Conservation (phyloP, 2,797 vertebrate species). For the Parauchenoglanis ngamensis region DNA sequence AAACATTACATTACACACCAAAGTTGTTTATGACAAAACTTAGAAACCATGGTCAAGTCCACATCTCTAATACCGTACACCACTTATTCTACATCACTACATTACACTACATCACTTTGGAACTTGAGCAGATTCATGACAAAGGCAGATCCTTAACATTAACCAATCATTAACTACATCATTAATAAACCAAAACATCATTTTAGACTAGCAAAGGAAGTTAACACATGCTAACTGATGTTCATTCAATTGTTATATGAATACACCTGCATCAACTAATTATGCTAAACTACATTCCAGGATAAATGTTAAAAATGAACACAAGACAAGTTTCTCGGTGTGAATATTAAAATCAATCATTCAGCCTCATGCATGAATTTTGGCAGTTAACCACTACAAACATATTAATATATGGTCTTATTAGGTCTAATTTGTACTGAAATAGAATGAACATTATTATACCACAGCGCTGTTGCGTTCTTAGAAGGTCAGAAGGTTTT, state of each 20-base stretch:
- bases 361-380: neutral
- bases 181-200: neutral
- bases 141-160: neutral
- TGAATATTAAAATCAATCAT: neutral
- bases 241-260: neutral
- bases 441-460: neutral
- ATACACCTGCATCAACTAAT: neutral
- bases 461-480: neutral
- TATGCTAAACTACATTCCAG: neutral
- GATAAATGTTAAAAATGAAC: neutral
- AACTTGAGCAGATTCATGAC: neutral
- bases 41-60: neutral
- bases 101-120: neutral
- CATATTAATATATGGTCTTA: neutral
- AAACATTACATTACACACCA: slow-evolving; percentile 18
- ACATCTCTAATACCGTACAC: neutral
- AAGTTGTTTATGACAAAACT: slow-evolving; percentile 28
- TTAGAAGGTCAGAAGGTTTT: neutral
- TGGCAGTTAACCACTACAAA: neutral
- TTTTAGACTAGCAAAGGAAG: neutral
- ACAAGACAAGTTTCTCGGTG: neutral
- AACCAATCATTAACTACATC: neutral
- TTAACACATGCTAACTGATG: neutral
- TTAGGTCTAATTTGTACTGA: neutral
- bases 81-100: no score